Conservation (phyloP, 2,888 invertebrate species). For the Hirudinaria manillensis region DNA sequence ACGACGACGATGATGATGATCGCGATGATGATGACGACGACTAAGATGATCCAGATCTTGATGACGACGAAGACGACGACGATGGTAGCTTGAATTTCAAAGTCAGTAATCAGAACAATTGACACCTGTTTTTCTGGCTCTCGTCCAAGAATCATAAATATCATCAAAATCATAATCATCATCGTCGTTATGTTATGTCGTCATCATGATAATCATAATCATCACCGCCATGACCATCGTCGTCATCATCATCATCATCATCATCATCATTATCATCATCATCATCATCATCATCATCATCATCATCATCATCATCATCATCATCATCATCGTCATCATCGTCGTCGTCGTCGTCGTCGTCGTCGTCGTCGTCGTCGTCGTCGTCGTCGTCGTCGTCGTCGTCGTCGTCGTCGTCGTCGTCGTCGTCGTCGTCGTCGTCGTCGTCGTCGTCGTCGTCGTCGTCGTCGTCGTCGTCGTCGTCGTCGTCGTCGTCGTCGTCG, state of each 20-base stretch:
- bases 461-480: not conserved
- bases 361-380: slow-evolving; percentile 29
- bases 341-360: slow-evolving; percentile 30
- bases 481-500: slow-evolving; percentile 5
- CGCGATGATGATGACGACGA: too few relatives aligned
- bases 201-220: slow-evolving; percentile 28
- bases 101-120: too few relatives aligned
- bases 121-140: too few relatives aligned
- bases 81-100: too few relatives aligned
- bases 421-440: slow-evolving; percentile 28
- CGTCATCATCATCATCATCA: slow-evolving; percentile 30
- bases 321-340: slow-evolving; percentile 32
- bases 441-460: not conserved
- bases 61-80: too few relatives aligned
- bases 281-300: slow-evolving; percentile 32
- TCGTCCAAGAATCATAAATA: not conserved
- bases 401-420: slow-evolving; percentile 29
- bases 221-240: slow-evolving; percentile 30
- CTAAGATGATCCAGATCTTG: too few relatives aligned
- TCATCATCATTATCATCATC: slow-evolving; percentile 31
- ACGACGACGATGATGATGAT: too few relatives aligned
- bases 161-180: not conserved
- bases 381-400: slow-evolving; percentile 28
- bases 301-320: slow-evolving; percentile 26
- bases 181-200: not conserved